Percentiles rank a stretch among this genome's conserved stretches.
Evolutionary conservation across 2,888 invertebrate species (phyloP).

Genomic region (Nudaria mundana): DNA sequence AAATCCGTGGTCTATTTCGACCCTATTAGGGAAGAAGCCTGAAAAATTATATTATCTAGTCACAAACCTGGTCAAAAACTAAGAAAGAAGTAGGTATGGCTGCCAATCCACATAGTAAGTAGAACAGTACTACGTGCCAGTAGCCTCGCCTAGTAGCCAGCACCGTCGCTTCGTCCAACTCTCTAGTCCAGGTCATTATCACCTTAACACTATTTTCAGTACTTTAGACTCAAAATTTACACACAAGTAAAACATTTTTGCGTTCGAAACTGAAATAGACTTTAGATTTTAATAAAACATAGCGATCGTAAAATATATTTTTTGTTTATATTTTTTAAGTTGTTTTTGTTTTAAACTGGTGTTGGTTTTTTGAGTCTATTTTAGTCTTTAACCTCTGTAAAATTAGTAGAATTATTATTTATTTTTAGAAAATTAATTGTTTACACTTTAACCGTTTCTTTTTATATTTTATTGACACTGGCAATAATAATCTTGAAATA

Average conservation of each 20-base stretch:
- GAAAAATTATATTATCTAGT: too few relatives aligned
- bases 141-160: slow-evolving; percentile 83
- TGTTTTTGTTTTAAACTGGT: neutral
- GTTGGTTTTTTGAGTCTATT: neutral
- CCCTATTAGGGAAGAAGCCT: too few relatives aligned
- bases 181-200: slow-evolving; percentile 66
- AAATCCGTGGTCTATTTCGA: too few relatives aligned
- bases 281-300: neutral
- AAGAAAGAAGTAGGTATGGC: slow-evolving; percentile 84
- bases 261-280: neutral
- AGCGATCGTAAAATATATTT: neutral
- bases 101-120: slow-evolving; percentile 83
- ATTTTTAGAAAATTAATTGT: too few relatives aligned
- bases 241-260: slow-evolving; percentile 12
- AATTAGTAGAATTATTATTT: too few relatives aligned
- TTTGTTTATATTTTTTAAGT: neutral
- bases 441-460: too few relatives aligned
- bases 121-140: slow-evolving; percentile 84
- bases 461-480: too few relatives aligned
- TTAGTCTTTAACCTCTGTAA: neutral
- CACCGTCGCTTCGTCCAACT: slow-evolving; percentile 81
- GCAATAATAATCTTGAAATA: too few relatives aligned
- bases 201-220: slow-evolving; percentile 26
- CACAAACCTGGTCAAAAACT: slow-evolving; percentile 83
- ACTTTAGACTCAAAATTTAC: slow-evolving; percentile 5